phyloP scores from a whole-genome alignment of 1,140 invertebrate genomes.

The Nilaparvata lugens region DNA sequence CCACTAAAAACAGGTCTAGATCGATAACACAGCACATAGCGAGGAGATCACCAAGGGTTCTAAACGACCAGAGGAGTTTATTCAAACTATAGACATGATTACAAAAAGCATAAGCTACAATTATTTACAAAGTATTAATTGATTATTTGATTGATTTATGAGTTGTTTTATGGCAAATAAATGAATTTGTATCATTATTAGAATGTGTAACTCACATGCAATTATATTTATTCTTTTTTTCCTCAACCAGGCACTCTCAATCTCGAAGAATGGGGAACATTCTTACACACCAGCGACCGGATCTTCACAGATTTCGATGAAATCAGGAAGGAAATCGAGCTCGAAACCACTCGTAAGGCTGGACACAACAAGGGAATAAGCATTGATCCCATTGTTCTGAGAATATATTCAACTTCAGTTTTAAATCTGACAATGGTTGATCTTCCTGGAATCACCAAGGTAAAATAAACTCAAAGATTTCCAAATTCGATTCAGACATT shows the following conservation, averaged over 20 bases:
- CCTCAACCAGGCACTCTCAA: slow-evolving; percentile 65
- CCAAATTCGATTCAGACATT: background rate
- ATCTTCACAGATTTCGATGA: slow-evolving; percentile 89
- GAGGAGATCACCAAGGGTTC: too few relatives aligned
- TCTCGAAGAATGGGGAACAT: slow-evolving; percentile 89
- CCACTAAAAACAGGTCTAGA: too few relatives aligned
- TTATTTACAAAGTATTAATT: too few relatives aligned
- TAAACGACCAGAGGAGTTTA: too few relatives aligned
- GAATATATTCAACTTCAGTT: slow-evolving; percentile 87
- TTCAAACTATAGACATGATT: too few relatives aligned
- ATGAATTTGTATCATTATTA: too few relatives aligned
- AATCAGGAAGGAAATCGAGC: slow-evolving; percentile 85
- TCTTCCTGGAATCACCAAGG: slow-evolving; percentile 96
- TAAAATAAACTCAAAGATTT: slow-evolving; percentile 31
- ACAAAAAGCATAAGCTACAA: too few relatives aligned
- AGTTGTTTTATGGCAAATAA: too few relatives aligned
- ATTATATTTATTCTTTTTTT: background rate
- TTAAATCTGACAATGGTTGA: slow-evolving; percentile 97
- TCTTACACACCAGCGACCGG: slow-evolving; percentile 85
- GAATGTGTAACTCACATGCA: too few relatives aligned
- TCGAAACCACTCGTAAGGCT: slow-evolving; percentile 87
- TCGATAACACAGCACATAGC: too few relatives aligned
- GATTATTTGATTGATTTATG: too few relatives aligned
- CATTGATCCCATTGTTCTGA: slow-evolving; percentile 90
- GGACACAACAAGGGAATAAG: slow-evolving; percentile 96